phyloP scores from a whole-genome alignment of 2,888 invertebrate species.

The Drosophila antonietae region DNA sequence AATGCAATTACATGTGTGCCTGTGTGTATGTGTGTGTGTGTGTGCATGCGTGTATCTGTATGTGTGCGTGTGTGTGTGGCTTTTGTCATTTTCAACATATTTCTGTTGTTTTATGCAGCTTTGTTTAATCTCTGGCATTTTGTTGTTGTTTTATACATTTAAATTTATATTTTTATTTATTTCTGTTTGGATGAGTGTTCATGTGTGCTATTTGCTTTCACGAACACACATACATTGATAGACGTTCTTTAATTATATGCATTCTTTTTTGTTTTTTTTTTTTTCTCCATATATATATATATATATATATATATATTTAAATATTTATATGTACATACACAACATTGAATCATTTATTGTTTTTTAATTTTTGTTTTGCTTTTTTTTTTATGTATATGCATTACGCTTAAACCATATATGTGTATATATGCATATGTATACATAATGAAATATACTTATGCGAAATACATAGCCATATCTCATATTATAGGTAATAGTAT shows the following conservation, averaged over 20 bases:
- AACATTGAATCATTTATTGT: conserved; percentile 77
- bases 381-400: conserved; percentile 54
- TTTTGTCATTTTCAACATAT: conserved; percentile 50
- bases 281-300: neutral
- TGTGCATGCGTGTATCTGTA: conserved; percentile 4
- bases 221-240: conserved; percentile 61
- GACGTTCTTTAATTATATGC: conserved; percentile 62
- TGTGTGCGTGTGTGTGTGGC: conserved; percentile 17
- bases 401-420: conserved; percentile 61
- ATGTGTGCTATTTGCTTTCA: conserved; percentile 43
- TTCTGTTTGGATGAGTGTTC: conserved; percentile 27
- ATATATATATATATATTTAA: conserved; percentile 40
- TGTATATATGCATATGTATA: conserved; percentile 70
- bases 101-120: conserved; percentile 47
- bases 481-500: conserved; percentile 45
- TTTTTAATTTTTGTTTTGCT: conserved; percentile 13
- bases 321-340: conserved; percentile 77
- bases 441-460: conserved; percentile 74
- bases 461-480: conserved; percentile 63
- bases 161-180: conserved; percentile 37
- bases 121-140: conserved; percentile 57
- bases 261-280: conserved; percentile 23
- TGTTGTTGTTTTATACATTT: conserved; percentile 36
- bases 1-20: conserved; percentile 45
- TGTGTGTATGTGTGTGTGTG: conserved; percentile 10